Evolutionary conservation across 2,888 invertebrate genomes (phyloP), one percentile per base, ranked within the genome.

Genomic region (Drosophila hawaiiensis): DNA sequence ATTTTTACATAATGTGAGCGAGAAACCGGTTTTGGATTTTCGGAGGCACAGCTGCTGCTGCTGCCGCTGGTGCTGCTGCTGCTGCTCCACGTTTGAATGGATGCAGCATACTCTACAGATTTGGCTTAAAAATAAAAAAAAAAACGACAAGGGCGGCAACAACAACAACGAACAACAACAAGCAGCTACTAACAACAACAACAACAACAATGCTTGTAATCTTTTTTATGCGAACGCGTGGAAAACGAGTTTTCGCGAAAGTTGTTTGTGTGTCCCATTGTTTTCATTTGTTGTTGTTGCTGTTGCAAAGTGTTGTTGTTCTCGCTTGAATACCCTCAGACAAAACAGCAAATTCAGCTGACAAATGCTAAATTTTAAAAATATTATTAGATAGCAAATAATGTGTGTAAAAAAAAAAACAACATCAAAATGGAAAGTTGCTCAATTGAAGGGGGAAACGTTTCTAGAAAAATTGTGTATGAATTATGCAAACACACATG

Each of bases 161-260:
- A 65, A 63, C 70, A 71, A 68, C 61, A 70, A 64, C 12, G 33
- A 33, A 33, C 43, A 61, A 73, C 49, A 53, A 69, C 63, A 10
- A 31, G 3, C 61, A 78, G 50, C 73, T 65, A 49, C 7, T 54
- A 66, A 43, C 56, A 63, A 54, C 43, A 55, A 72, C 70, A 55
- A 72, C 70, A 67, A 64, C 65, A 70, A 43, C 31, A 83, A 58
- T 16, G 61, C 62, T 76, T 72, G 55, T 61, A 75, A 67, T 54
- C 73, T 74, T 76, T 76, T 76, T 16, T 2, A 83, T 84, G 87
- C 77, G 70, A 86, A 79, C 73, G 85, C 82, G 79, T 86, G 87
- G 82, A 89, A 86, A 87, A 87, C 87, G 70, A 75, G 87, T 87
- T 87, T 90, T 87, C 86, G 86, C 90, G 84, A 86, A 86, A 89